Evolutionary conservation across 2,113 vertebrate species (phyloP), one percentile per base, ranked within the genome.

Genomic region (Eulacestoma nigropectus): DNA sequence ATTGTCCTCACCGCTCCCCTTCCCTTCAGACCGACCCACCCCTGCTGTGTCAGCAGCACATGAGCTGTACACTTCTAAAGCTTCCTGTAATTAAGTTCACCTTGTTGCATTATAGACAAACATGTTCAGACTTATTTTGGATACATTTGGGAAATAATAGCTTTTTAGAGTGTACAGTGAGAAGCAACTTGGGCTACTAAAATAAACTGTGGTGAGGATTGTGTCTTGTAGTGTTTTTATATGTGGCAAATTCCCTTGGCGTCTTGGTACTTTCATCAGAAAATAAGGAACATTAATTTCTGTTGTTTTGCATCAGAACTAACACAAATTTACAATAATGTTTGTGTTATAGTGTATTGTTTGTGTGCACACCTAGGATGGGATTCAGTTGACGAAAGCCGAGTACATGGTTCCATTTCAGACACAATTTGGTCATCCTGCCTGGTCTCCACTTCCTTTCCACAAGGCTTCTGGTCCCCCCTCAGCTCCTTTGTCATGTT

Each of bases 1-100:
- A 93, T 76, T 87, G 93, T 79, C 93, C 75, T 88, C 37, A 7
- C 41, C 42, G 56, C 83, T 35, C 60, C 60, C 22, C 76, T 84
- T 94, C 76, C 82, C 91, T 86, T 57, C 89, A 87, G 95, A 88
- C 55, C 3, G 0, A 84, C 33, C 92, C 82, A 52, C 73, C 72
- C 60, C 52, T 93, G 94, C 94, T 96, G 90, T 85, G 93, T 95
- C 95, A 97, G 96, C 94, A 95, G 78, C 91, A 72, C 87, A 87
- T 10, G 53, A 94, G 84, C 87, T 46, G 9, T 20, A 9, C 55
- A 20, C 91, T 94, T 95, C 88, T 94, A 67, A 95, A 94, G 79
- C 75, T 92, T 92, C 93, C 84, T 82, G 93, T 78, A 97, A 97
- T 96, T 96, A 95, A 93, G 4, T 80, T 85, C 84, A 90, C 93